These are phyloP conservation scores for Ceyx melanurus DNA, from an alignment of 2,113 vertebrate species.

Conservation along the genomic window DNA sequence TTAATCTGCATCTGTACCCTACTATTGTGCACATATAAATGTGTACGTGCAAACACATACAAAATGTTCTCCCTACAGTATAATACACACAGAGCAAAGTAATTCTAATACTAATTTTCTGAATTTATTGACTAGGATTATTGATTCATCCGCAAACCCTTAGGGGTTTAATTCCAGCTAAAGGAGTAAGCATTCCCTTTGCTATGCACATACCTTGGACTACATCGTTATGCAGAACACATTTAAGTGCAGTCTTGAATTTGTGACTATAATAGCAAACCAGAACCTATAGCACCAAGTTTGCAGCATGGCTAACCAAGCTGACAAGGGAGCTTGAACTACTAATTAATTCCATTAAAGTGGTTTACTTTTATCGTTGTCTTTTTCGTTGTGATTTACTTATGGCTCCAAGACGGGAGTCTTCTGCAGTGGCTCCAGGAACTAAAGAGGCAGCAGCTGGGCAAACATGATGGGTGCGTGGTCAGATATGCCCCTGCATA, in stretches of 20 bases:
- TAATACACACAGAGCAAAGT: neutral
- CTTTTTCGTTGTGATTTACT: neutral
- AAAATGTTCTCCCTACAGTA: neutral
- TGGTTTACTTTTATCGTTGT: neutral
- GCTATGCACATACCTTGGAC: neutral
- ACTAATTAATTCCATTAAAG: neutral
- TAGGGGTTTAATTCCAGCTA: neutral
- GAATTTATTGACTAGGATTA: neutral
- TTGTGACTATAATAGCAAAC: neutral
- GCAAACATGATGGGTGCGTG: fast-evolving
- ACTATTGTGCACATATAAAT: neutral
- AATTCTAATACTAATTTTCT: neutral
- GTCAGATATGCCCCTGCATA: neutral
- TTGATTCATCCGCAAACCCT: neutral
- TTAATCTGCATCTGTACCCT: neutral
- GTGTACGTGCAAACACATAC: neutral
- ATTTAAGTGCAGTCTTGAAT: neutral
- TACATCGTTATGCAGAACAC: fast-evolving
- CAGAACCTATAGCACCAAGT: neutral
- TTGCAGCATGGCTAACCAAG: fast-evolving
- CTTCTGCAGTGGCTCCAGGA: neutral
- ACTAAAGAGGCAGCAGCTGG: neutral
- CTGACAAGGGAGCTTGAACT: neutral
- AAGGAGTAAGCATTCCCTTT: neutral
- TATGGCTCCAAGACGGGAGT: neutral